Conservation (phyloP, 1,140 invertebrate species). For the Geopemphigus sp. region DNA sequence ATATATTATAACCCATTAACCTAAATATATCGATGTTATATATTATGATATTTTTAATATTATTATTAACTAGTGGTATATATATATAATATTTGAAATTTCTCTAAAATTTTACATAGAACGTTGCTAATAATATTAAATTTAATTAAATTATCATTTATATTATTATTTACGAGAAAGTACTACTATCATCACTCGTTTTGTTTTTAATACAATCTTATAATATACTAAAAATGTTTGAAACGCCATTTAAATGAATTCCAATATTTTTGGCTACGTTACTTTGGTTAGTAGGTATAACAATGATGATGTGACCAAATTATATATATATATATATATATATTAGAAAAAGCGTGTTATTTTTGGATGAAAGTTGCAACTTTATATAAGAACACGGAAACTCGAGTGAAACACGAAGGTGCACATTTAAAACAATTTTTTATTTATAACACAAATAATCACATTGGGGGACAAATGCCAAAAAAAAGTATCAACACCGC, state of each 20-base stretch:
- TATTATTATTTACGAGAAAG: too few species aligned
- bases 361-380: slow-evolving; percentile 22
- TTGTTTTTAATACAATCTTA: neutral
- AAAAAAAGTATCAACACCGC: slow-evolving; percentile 26
- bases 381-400: slow-evolving; percentile 41
- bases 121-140: too few species aligned
- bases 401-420: slow-evolving; percentile 39
- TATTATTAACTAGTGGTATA: too few species aligned
- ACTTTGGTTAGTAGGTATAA: neutral
- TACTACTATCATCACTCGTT: neutral
- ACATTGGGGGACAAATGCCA: slow-evolving; percentile 33
- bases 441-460: slow-evolving; percentile 42
- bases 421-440: slow-evolving; percentile 22
- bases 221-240: neutral
- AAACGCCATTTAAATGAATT: neutral
- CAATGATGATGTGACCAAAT: neutral
- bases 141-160: too few species aligned
- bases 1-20: too few species aligned
- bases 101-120: too few species aligned
- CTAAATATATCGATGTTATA: too few species aligned
- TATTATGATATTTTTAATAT: too few species aligned
- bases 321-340: slow-evolving; percentile 10
- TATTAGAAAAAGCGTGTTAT: slow-evolving; percentile 10
- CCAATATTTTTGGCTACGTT: neutral
- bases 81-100: too few species aligned